A percentile compares a stretch with the other conserved stretches of the same genome.
phyloP scores from a whole-genome alignment of 1,140 invertebrate genomes.

The Trigoniulus corallinus region DNA sequence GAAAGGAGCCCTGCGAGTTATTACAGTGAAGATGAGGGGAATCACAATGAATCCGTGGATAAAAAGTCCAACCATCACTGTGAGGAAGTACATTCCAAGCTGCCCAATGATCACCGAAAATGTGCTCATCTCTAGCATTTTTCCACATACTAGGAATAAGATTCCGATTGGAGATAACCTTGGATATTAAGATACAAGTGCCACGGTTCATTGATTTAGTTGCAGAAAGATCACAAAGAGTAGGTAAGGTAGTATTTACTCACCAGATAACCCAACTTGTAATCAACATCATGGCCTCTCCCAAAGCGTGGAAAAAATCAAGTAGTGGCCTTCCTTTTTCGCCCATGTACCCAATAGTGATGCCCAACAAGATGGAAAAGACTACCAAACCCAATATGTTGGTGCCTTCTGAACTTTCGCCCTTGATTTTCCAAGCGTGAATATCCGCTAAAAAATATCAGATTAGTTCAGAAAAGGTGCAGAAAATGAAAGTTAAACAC shows the following conservation, averaged over 20 bases:
- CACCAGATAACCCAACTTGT: slow-evolving; percentile 72
- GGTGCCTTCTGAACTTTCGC: slow-evolving; percentile 43
- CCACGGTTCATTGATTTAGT: not conserved
- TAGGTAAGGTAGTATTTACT: too few relatives aligned
- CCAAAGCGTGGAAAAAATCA: slow-evolving; percentile 52
- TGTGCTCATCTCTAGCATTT: slow-evolving; percentile 73
- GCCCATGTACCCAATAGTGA: slow-evolving; percentile 58
- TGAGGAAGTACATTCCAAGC: slow-evolving; percentile 78
- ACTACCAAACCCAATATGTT: slow-evolving; percentile 65
- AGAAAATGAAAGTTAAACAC: not conserved
- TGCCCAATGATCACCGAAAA: slow-evolving; percentile 62
- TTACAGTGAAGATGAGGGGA: slow-evolving; percentile 61
- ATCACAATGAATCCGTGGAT: slow-evolving; percentile 79
- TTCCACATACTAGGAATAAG: slow-evolving; percentile 72
- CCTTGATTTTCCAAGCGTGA: slow-evolving; percentile 39
- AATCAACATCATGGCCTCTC: slow-evolving; percentile 72
- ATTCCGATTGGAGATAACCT: slow-evolving; percentile 87
- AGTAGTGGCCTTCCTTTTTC: slow-evolving; percentile 48
- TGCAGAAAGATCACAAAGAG: too few relatives aligned
- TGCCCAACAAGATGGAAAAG: slow-evolving; percentile 56
- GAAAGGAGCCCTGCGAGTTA: slow-evolving; percentile 61
- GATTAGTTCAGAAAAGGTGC: not conserved
- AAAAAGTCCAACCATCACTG: slow-evolving; percentile 70
- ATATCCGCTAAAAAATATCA: slow-evolving; percentile 8
- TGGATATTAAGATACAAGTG: slow-evolving; percentile 11